Conservation (phyloP, 35 echinoderm and acorn worm species). For the Ophiothrix spiculata region DNA sequence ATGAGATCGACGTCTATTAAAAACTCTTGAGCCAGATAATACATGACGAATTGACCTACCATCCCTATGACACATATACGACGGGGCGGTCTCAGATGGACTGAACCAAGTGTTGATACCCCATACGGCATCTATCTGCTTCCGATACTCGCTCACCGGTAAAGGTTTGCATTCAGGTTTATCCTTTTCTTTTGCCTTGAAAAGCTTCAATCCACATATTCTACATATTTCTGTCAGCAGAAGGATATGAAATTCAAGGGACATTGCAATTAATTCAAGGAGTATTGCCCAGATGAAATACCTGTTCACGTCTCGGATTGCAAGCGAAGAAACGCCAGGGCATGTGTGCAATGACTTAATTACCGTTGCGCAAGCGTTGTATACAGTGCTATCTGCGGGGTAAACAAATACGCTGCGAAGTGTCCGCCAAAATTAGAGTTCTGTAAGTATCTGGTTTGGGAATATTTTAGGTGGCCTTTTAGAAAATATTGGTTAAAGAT, state of each 20-base stretch:
- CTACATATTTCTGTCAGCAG: neutral
- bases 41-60: neutral
- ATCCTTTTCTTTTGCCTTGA: neutral
- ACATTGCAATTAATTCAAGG: neutral
- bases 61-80: neutral
- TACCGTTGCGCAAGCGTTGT: neutral
- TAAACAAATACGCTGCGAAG: no score
- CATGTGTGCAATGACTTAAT: neutral
- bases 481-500: no score
- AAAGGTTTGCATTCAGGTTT: neutral
- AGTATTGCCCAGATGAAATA: neutral
- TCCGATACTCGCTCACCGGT: neutral
- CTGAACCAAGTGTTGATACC: neutral
- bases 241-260: neutral
- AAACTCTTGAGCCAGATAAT: neutral
- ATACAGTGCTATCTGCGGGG: neutral
- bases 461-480: no score
- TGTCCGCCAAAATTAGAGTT: no score
- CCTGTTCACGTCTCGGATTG: neutral
- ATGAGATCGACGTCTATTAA: neutral
- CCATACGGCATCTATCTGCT: neutral
- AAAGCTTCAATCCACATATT: neutral
- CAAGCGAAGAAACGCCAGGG: neutral
- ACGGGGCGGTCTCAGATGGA: neutral
- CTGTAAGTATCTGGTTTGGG: no score